Conservation (phyloP, 2,113 vertebrate genomes). For the Pteruthius melanotis region DNA sequence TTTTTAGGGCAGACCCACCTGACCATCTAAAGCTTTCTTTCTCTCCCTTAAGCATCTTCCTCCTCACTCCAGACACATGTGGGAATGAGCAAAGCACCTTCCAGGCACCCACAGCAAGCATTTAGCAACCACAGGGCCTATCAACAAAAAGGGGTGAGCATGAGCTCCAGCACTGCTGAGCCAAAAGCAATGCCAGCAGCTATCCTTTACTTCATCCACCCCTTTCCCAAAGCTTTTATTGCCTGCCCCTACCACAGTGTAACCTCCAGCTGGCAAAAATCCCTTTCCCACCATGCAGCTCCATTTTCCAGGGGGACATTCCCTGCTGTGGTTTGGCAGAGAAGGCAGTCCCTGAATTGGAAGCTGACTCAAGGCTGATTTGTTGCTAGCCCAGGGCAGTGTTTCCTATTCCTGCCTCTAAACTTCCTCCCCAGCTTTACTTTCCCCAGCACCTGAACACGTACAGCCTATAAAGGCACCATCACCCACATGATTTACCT, state of each 20-base stretch:
- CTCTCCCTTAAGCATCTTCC: not conserved
- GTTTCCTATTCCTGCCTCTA: not conserved
- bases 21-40: not conserved
- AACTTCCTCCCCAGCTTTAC: not conserved
- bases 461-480: not conserved
- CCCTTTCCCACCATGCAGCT: not conserved
- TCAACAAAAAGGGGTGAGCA: not conserved
- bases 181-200: not conserved
- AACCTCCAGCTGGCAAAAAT: not conserved
- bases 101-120: not conserved
- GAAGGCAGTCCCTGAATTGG: not conserved
- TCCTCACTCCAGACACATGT: not conserved
- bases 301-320: not conserved
- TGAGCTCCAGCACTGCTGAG: not conserved
- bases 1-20: not conserved
- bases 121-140: not conserved
- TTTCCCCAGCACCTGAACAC: not conserved
- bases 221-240: not conserved
- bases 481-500: not conserved
- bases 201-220: not conserved
- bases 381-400: not conserved
- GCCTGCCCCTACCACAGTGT: not conserved
- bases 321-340: not conserved
- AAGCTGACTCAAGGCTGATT: not conserved
- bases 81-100: not conserved